Base-by-base conservation (phyloP, 2,113 vertebrate genomes). In the Pithys albifrons region DNA sequence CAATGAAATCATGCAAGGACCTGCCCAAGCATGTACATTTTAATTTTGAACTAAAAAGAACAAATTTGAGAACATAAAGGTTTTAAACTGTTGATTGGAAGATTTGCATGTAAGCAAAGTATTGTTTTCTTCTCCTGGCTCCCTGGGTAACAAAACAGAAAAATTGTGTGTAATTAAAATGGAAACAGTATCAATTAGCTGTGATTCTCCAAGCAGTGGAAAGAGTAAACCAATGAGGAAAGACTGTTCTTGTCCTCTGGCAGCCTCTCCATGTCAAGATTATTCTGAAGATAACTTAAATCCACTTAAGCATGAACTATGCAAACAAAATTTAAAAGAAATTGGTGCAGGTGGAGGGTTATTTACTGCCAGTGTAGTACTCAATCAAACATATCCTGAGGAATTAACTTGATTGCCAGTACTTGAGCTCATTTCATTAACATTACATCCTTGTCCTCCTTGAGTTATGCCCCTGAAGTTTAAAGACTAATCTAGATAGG, bases 81-180 rank as follows among this genome's bases (percentile, higher is more conserved):
- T 98, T 98, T 97, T 96, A 61, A 98, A 97, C 90, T 97, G 96
- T 98, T 98, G 97, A 98, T 94, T 96, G 96, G 94, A 98, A 97
- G 96, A 98, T 98, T 98, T 98, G 96, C 91, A 96, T 98, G 96
- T 96, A 95, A 95, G 43, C 95, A 92, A 96, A 98, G 94, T 89
- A 98, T 97, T 98, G 96, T 98, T 98, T 98, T 98, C 96, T 97
- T 97, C 96, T 97, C 97, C 97, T 98, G 97, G 88, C 95, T 97
- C 97, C 96, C 97, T 96, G 97, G 94, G 97, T 97, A 98, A 96
- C 96, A 97, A 98, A 98, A 98, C 97, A 98, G 97, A 98, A 98
- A 98, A 98, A 98, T 98, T 97, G 97, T 97, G 95, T 97, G 94
- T 95, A 98, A 98, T 98, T 98, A 98, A 98, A 96, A 98, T 94